Conservation (phyloP, 1,140 invertebrate genomes). For the Brachionus koreanus region DNA sequence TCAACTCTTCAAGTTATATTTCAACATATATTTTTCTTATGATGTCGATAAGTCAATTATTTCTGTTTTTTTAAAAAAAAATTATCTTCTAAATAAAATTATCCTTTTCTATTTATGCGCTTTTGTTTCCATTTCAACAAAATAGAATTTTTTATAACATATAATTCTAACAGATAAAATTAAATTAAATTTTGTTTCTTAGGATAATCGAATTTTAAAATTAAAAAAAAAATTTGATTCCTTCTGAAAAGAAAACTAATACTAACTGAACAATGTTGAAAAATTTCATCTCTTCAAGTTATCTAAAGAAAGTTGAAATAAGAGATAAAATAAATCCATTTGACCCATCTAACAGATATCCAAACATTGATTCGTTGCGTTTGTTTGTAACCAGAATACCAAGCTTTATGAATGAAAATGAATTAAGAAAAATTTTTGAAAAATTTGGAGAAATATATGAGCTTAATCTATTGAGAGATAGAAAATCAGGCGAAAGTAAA, state of each 20-base stretch:
- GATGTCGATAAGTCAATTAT: not conserved
- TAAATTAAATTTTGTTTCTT: constrained; percentile 29
- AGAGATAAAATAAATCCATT: not conserved
- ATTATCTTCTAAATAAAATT: not conserved
- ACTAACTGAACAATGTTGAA: not conserved
- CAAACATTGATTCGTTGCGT: constrained; percentile 40
- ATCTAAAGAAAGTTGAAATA: constrained; percentile 13
- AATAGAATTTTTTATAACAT: constrained; percentile 3
- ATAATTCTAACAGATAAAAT: not conserved
- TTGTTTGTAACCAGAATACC: constrained; percentile 45
- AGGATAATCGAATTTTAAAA: constrained; percentile 28
- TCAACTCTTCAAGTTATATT: constrained; percentile 46
- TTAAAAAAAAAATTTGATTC: constrained; percentile 5
- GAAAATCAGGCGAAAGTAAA: constrained; percentile 71
- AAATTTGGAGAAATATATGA: constrained; percentile 42
- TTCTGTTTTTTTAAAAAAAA: not conserved
- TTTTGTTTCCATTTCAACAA: constrained; percentile 35
- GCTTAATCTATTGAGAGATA: constrained; percentile 42
- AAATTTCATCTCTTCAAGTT: not conserved
- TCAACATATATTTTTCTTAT: not conserved
- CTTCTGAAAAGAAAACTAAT: not conserved
- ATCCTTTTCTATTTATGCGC: not conserved
- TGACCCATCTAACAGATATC: not conserved
- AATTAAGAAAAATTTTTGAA: constrained; percentile 42
- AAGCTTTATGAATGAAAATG: constrained; percentile 40